Percentiles rank a stretch among this genome's conserved stretches.
These are phyloP conservation scores for Hiodon tergisus DNA, from an alignment of 2,113 vertebrate genomes.

Conservation along the genomic window DNA sequence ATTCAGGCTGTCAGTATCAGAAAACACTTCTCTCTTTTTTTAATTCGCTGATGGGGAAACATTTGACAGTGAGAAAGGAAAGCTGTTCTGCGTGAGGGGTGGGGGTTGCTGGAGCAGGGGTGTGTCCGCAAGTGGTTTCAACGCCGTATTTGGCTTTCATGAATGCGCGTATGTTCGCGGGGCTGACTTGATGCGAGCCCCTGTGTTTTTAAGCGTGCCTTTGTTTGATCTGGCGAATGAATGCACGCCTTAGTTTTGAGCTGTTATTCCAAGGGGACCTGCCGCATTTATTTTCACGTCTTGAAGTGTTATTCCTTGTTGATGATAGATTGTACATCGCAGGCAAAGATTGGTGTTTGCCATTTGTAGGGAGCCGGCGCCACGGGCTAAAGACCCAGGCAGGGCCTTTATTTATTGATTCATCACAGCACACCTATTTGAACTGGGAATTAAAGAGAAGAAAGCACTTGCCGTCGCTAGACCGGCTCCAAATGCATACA, in stretches of 20 bases:
- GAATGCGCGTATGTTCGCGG: slow-evolving; percentile 13
- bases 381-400: neutral
- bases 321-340: slow-evolving; percentile 5
- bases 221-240: slow-evolving; percentile 11
- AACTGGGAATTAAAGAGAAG: neutral
- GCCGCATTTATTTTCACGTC: slow-evolving; percentile 19
- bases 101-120: slow-evolving; percentile 2
- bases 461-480: neutral
- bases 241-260: neutral
- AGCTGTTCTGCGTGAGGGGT: slow-evolving; percentile 19
- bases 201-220: neutral
- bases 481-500: no score
- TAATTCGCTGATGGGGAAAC: slow-evolving; percentile 59
- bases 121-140: slow-evolving; percentile 9
- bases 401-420: slow-evolving; percentile 1
- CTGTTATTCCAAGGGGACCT: slow-evolving; percentile 6
- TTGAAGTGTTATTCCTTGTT: neutral
- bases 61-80: slow-evolving; percentile 27
- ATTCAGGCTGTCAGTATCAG: slow-evolving; percentile 81
- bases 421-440: neutral
- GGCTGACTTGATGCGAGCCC: slow-evolving; percentile 9
- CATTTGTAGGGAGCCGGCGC: neutral
- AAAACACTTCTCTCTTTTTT: slow-evolving; percentile 66
- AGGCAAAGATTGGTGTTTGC: neutral
- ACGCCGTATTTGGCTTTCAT: slow-evolving; percentile 25